phyloP scores from a whole-genome alignment of 2,113 vertebrate species.

The Sinocyclocheilus rhinocerous region DNA sequence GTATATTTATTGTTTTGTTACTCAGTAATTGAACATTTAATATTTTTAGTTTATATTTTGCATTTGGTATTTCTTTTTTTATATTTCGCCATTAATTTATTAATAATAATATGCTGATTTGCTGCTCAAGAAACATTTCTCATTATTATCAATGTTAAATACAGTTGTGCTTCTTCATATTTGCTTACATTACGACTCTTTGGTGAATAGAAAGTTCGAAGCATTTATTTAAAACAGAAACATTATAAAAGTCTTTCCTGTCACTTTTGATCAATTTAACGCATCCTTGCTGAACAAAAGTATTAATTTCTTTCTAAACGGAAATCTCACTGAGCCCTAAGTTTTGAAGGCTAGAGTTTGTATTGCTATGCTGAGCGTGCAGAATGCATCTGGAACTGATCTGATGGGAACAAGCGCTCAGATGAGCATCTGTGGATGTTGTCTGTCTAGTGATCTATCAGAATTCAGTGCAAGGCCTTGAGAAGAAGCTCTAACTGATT shows the following conservation, averaged over 20 bases:
- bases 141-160: not conserved
- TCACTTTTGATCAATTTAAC: not conserved
- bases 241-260: no score
- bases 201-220: not conserved
- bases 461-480: constrained; percentile 12
- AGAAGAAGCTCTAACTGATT: constrained; percentile 13
- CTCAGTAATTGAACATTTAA: no score
- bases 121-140: not conserved
- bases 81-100: no score
- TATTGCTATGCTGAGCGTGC: not conserved
- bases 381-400: not conserved
- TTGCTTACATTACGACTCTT: not conserved
- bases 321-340: not conserved
- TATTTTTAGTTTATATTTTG: no score
- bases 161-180: not conserved
- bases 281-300: not conserved
- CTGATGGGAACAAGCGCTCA: not conserved
- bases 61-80: no score
- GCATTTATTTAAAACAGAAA: no score
- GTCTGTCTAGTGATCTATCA: not conserved
- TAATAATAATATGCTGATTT: not conserved
- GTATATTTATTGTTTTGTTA: no score
- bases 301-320: not conserved
- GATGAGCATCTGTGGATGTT: constrained; percentile 8
- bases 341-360: not conserved